A percentile compares a stretch with the other conserved stretches of the same genome.
These are phyloP conservation scores for Eumacrocentrus americanus DNA, from an alignment of 2,888 invertebrate genomes.

Conservation along the genomic window DNA sequence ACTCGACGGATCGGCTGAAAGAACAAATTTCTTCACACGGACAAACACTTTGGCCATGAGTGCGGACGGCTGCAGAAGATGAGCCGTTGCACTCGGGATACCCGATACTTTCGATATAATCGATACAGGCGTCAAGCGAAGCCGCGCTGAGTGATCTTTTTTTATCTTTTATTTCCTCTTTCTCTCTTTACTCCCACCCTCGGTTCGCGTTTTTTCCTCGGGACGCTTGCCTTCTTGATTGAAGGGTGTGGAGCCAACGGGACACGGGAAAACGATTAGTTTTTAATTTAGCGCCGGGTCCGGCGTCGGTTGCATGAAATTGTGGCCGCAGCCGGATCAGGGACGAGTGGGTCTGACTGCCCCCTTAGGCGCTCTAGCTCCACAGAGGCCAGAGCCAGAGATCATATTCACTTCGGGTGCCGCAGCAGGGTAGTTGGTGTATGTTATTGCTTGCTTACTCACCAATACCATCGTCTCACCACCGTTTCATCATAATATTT, in stretches of 20 bases:
- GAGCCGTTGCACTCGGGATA: constrained; percentile 33
- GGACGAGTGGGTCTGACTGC: background rate
- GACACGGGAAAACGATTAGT: constrained; percentile 51
- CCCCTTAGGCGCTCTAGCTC: background rate
- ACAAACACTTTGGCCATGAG: constrained; percentile 15
- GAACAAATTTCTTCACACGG: constrained; percentile 26
- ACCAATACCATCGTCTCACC: constrained; percentile 6
- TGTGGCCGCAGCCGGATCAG: constrained; percentile 37
- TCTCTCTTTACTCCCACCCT: background rate
- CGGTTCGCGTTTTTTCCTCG: constrained; percentile 15
- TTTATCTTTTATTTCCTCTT: constrained; percentile 10
- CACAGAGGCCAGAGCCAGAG: constrained; percentile 6
- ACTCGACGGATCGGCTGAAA: background rate
- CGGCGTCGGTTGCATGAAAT: constrained; percentile 51
- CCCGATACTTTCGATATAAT: constrained; percentile 32
- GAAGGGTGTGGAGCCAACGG: constrained; percentile 32
- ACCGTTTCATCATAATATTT: too few species aligned
- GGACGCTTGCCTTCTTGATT: constrained; percentile 21
- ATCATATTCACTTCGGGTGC: constrained; percentile 27
- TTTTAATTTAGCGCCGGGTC: constrained; percentile 51
- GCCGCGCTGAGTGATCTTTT: constrained; percentile 21
- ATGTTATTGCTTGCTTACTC: constrained; percentile 20
- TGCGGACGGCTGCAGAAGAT: constrained; percentile 24
- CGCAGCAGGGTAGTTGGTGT: constrained; percentile 27
- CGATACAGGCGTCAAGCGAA: constrained; percentile 28